A percentile compares a stretch with the other conserved stretches of the same genome.
phyloP scores from a whole-genome alignment of 1,140 invertebrate genomes.

The Drosophila bocki region DNA sequence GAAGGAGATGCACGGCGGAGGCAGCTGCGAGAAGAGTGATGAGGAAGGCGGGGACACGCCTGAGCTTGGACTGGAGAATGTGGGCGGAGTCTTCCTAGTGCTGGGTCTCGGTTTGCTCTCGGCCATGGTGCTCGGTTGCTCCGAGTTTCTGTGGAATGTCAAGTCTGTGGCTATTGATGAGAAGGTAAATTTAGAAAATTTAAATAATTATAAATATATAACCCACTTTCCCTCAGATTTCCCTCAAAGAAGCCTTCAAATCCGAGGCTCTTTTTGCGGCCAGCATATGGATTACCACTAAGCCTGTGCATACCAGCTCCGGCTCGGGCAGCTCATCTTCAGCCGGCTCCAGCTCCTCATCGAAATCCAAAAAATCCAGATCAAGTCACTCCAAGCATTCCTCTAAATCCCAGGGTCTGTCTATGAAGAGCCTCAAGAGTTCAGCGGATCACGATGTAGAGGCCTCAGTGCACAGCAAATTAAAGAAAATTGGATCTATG shows the following conservation, averaged over 20 bases:
- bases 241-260: slow-evolving; percentile 86
- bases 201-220: slow-evolving; percentile 8
- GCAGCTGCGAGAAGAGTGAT: slow-evolving; percentile 59
- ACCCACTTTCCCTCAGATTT: slow-evolving; percentile 80
- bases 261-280: slow-evolving; percentile 87
- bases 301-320: slow-evolving; percentile 72
- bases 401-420: slow-evolving; percentile 62
- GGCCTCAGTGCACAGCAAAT: slow-evolving; percentile 66
- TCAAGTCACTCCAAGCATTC: slow-evolving; percentile 69
- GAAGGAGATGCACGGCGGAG: slow-evolving; percentile 87
- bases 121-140: slow-evolving; percentile 86
- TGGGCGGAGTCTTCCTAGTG: slow-evolving; percentile 91
- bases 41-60: slow-evolving; percentile 76
- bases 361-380: slow-evolving; percentile 56
- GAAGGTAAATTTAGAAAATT: slow-evolving; percentile 77
- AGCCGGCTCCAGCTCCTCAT: slow-evolving; percentile 40
- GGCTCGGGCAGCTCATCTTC: slow-evolving; percentile 60
- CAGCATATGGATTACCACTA: slow-evolving; percentile 85
- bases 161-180: slow-evolving; percentile 87
- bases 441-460: slow-evolving; percentile 51
- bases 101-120: slow-evolving; percentile 86
- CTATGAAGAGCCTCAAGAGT: slow-evolving; percentile 70
- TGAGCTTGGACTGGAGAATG: slow-evolving; percentile 88
- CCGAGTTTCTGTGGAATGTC: slow-evolving; percentile 89
- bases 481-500: slow-evolving; percentile 79